Conservation (phyloP, 2,113 vertebrate species). For the Menura novaehollandiae region DNA sequence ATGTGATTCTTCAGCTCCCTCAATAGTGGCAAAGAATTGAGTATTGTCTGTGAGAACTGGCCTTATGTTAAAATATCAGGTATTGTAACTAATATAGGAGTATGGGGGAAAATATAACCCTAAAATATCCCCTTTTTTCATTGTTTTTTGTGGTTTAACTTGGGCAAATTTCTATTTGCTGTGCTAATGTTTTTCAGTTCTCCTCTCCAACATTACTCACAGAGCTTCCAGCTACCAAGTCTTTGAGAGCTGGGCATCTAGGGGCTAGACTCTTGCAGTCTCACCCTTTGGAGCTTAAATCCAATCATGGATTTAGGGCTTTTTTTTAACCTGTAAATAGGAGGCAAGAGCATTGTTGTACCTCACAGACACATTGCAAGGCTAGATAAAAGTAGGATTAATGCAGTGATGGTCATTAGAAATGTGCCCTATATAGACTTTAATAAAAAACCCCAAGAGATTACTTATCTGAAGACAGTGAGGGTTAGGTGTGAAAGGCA, state of each 20-base stretch:
- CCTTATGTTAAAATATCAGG: neutral
- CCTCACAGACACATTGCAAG: neutral
- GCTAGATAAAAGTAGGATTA: neutral
- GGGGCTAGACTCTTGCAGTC: neutral
- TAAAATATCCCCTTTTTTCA: neutral
- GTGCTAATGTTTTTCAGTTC: neutral
- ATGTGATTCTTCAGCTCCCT: neutral
- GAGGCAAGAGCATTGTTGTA: neutral
- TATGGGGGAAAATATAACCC: accelerated
- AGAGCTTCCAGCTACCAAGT: neutral
- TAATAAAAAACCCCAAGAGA: neutral
- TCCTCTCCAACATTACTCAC: neutral
- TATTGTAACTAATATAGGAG: neutral
- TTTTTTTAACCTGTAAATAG: neutral
- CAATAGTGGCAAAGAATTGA: neutral
- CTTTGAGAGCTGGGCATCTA: neutral
- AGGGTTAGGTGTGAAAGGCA: neutral
- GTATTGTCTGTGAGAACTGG: neutral
- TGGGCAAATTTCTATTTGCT: neutral
- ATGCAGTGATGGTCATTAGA: neutral
- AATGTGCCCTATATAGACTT: neutral
- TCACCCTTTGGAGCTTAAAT: neutral
- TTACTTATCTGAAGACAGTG: neutral
- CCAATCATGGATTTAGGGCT: neutral
- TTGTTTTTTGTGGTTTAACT: neutral